Evolutionary conservation across 2,888 invertebrate species (phyloP), one percentile per base, ranked within the genome.

Genomic region (Torymus tubicola): DNA sequence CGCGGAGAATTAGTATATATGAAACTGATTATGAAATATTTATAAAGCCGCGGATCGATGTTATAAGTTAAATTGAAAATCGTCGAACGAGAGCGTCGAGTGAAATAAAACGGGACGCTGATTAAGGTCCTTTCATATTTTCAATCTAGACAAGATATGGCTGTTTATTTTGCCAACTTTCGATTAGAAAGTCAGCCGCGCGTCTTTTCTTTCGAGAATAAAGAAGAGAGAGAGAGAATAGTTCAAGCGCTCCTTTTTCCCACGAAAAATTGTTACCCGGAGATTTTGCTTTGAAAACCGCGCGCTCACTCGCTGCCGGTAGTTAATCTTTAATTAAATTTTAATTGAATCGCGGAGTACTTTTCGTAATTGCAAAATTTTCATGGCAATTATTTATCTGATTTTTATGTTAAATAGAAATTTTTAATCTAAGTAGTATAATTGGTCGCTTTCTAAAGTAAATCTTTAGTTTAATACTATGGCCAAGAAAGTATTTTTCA

Each of bases 171-270:
- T 72, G 65, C 55, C 24, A 73, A 73, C 77, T 73, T 77, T 77
- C 81, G 77, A 81, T 78, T 81, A 81, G 73, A 81, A 81, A 81
- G 81, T 77, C 69, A 42, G 21, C 11, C 2, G 77, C 71, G 67
- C 71, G 67, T 68, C 53, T 73, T 78, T 73, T 73, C 72, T 78
- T 74, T 70, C 24, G 14, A 58, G 73, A 74, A 77, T 69, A 65
- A 73, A 81, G 42, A 8, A 42, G 42, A 42, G 42, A 42, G 8
- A 42, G 31, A 68, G 76, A 80, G 77, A 81, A 67, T 60, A 81
- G 53, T 58, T 53, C 11, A 52, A 12, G 11, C n/a, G 31, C 24
- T 60, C 42, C 52, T 73, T 73, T 65, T 75, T 68, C 52, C 31
- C 67, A 68, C 64, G 57, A 77, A 68, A 69, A 75, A 55, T 42